Base-by-base conservation (phyloP, 1,140 invertebrate species). In the Diprion similis region DNA sequence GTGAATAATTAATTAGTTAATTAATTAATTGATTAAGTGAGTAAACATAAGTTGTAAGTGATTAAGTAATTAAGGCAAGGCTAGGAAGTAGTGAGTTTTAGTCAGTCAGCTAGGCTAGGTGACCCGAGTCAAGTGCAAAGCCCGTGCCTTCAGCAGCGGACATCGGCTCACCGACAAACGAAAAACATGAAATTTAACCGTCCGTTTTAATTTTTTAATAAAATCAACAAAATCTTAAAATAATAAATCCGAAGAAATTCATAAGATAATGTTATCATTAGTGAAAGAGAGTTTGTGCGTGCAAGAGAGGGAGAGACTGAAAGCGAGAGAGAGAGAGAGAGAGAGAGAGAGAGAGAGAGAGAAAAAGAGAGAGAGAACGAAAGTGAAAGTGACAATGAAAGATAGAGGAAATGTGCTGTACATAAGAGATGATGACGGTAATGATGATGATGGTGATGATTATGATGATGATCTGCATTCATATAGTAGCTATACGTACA, bases 61-160 rank as follows among this genome's bases (percentile, higher is more conserved):
- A 76, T 70, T 76, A 19, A 72, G 68, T 76, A 80, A 79, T 70
- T 78, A 79, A 77, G 24, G 70, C 74, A 72, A 80, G 70, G 75
- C 74, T 82, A 81, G 79, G 77, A 73, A 74, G 78, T 81, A 81
- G 75, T 80, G 77, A 74, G 77, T 83, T 74, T 78, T 85, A 87
- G 83, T 79, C 76, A 82, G 82, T 84, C 80, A 84, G 85, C 81
- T 87, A 86, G 85, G 78, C 77, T 87, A 88, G 85, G 86, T 88
- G 86, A 88, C 85, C 86, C 86, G 85, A 86, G 87, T 82, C 87
- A 87, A 88, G 86, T 88, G 87, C 86, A 88, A 88, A 88, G 85
- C 86, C 85, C 81, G 87, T 88, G 87, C 87, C 87, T 88, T 88
- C 84, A 87, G 85, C 86, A 87, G 83, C 85, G 83, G 86, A 88